Evolutionary conservation across 1,140 invertebrate species (phyloP), one percentile per base, ranked within the genome.

Genomic region (Pseudomyrmex gracilis): DNA sequence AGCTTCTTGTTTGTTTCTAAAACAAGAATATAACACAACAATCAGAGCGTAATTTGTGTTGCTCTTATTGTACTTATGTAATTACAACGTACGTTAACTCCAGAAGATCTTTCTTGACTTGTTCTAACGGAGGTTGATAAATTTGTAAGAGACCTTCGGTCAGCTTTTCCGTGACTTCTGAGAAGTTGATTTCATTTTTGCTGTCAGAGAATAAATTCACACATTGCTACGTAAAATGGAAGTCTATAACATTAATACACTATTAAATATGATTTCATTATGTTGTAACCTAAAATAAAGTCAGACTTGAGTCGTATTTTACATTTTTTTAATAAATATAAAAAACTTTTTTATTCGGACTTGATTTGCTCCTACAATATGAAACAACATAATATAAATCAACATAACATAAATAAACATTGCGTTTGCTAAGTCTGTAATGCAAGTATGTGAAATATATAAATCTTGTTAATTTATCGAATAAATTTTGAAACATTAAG

Each of bases 1-100:
- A 73, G 84, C 74, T 22, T 92, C 91, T 90, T 94, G 94, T 82
- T 94, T 94, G 13, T 78, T 90, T 22, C 94, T 94, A 60, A 17
- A 74, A 85, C 22, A 85, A 47, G 70, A 83, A 47, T 12, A 77
- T 68, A 83, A 60, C 5, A 67, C 58, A 55, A 55, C 17, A 43
- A 58, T 53, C 15, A 83, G 55, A 63, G 20, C 43, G 53, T 20
- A 51, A 12, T 12, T 51, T 2, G 13, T 51, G 10, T 51, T 51
- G 9, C 9, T 51, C 49, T 13, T 10, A 51, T 51, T 12, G 13
- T 34, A 61, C 43, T 63, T 78, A 49, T 73, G 57, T 34, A 73
- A 24, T 17, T 64, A 20, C 51, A 51, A 51, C 90, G 91, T 90
- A 94, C 93, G 89, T 93, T 84, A 94, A 84, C 89, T 94, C 94